Percentiles rank a stretch among this genome's conserved stretches.
Conservation (phyloP, 2,888 invertebrate species). For the Morpho achilles region DNA sequence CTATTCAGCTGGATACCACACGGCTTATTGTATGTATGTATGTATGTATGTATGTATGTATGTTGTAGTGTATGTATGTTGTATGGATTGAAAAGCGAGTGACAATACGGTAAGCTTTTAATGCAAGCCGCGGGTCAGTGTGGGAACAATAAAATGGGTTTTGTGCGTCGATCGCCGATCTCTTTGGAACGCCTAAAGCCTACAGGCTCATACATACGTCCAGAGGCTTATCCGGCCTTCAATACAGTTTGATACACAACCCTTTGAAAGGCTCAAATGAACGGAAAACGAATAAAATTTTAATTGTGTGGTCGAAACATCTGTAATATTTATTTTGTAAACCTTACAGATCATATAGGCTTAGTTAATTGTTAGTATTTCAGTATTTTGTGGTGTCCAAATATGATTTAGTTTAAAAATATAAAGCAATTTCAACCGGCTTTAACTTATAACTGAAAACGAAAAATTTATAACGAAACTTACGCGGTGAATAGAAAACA, state of each 20-base stretch:
- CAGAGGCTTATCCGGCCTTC: conserved; percentile 29
- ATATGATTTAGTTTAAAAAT: background rate
- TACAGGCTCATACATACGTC: conserved; percentile 28
- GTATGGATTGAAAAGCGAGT: conserved; percentile 13
- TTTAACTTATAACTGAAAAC: too few relatives aligned
- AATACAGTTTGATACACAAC: conserved; percentile 22
- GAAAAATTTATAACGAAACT: too few relatives aligned
- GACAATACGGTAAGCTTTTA: conserved; percentile 19
- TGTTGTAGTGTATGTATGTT: background rate
- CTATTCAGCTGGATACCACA: too few relatives aligned
- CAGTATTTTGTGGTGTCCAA: background rate
- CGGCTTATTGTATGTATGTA: too few relatives aligned
- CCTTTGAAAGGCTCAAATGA: conserved; percentile 24
- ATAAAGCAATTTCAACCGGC: too few relatives aligned
- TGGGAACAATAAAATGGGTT: conserved; percentile 35
- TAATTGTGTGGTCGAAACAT: conserved; percentile 13
- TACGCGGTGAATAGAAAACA: too few relatives aligned
- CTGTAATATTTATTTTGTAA: too few relatives aligned
- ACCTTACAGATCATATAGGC: too few relatives aligned
- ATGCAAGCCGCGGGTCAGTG: conserved; percentile 27
- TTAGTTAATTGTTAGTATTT: too few relatives aligned
- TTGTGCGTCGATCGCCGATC: conserved; percentile 25
- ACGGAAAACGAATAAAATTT: conserved; percentile 18
- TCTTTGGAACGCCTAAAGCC: conserved; percentile 31
- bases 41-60: too few relatives aligned